phyloP scores from a whole-genome alignment of 2,888 invertebrate genomes.

The Eilema sororculum region DNA sequence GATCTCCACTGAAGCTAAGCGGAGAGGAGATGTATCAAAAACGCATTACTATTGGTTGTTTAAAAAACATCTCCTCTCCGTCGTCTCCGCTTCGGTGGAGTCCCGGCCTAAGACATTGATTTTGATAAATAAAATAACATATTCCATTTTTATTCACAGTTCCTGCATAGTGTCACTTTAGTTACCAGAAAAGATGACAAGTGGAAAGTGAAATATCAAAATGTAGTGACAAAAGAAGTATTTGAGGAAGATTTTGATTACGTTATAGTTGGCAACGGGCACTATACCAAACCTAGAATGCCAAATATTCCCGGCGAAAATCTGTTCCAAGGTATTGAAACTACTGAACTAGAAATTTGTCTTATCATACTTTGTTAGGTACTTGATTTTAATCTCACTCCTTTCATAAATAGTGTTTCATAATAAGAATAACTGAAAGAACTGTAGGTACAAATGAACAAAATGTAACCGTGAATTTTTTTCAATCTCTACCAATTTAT shows the following conservation, averaged over 20 bases:
- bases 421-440: too few relatives aligned
- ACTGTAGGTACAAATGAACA: too few relatives aligned
- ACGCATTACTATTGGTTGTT: too few relatives aligned
- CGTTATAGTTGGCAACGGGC: constrained; percentile 90
- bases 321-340: constrained; percentile 71
- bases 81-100: too few relatives aligned
- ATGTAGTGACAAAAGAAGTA: constrained; percentile 64
- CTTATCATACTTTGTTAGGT: not conserved
- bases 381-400: not conserved
- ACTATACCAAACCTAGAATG: constrained; percentile 74
- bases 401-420: not conserved
- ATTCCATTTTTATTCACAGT: constrained; percentile 54
- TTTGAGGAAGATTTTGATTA: constrained; percentile 87
- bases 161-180: constrained; percentile 69
- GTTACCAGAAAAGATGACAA: constrained; percentile 63
- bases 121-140: too few relatives aligned
- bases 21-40: too few relatives aligned
- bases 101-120: too few relatives aligned
- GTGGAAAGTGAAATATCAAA: constrained; percentile 73
- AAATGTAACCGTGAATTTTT: too few relatives aligned
- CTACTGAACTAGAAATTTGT: not conserved
- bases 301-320: constrained; percentile 71
- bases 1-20: too few relatives aligned
- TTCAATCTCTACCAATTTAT: too few relatives aligned
- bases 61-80: too few relatives aligned